Evolutionary conservation across 2,888 invertebrate genomes (phyloP).

Genomic region (Melieria picta): DNA sequence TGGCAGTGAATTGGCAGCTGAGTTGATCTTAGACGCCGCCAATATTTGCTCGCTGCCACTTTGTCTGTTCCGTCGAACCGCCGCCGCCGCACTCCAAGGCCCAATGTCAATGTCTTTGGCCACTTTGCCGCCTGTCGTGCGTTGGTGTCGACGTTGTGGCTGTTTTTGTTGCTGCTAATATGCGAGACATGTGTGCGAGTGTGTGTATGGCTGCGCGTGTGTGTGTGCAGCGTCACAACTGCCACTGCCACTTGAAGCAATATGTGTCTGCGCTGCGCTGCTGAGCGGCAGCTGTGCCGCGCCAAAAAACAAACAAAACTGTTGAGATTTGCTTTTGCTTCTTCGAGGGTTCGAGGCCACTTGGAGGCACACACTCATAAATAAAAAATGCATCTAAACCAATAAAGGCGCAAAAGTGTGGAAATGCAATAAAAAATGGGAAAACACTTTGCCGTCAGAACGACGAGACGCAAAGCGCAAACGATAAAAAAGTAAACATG

Average conservation of each 20-base stretch:
- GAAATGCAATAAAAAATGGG: constrained; percentile 45
- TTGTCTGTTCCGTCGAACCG: no score
- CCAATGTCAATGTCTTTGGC: constrained; percentile 15
- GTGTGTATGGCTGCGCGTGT: no score
- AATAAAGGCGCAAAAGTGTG: constrained; percentile 45
- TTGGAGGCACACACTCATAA: constrained; percentile 32
- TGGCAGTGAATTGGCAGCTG: no score
- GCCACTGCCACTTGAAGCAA: background rate
- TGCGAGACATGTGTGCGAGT: background rate
- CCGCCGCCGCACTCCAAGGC: no score
- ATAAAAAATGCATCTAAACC: constrained; percentile 47
- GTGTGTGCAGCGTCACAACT: background rate
- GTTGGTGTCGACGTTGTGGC: background rate
- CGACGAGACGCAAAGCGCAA: no score
- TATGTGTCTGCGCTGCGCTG: no score
- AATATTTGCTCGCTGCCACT: no score
- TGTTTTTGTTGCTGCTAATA: background rate
- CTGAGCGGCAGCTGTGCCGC: no score
- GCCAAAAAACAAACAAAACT: no score
- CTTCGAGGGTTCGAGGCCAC: background rate
- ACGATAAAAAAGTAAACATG: no score
- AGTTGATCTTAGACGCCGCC: no score
- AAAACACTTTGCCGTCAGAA: background rate
- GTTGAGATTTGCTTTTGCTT: background rate
- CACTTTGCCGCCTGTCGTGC: background rate